A percentile compares a stretch with the other conserved stretches of the same genome.
phyloP scores from a whole-genome alignment of 1,140 invertebrate species.

The Microplitis mediator region DNA sequence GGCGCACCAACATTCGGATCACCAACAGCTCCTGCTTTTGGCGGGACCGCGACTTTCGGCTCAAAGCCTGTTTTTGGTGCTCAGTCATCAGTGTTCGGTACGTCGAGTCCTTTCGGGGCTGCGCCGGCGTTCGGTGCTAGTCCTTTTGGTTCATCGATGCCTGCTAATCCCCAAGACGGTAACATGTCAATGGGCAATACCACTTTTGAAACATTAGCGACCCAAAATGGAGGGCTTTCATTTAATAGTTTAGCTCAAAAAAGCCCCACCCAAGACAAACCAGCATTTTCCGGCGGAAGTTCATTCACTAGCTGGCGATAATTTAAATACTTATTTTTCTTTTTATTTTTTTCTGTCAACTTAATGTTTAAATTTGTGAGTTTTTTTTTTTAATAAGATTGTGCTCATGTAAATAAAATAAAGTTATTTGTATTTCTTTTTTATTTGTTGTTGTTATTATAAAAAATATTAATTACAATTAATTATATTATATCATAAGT shows the following conservation, averaged over 20 bases:
- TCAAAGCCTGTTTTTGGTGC: conserved; percentile 13
- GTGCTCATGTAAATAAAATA: not conserved
- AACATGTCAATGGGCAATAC: not conserved
- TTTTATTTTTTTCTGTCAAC: not conserved
- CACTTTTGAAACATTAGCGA: conserved; percentile 44
- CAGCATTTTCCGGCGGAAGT: conserved; percentile 51
- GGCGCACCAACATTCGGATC: conserved; percentile 4
- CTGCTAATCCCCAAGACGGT: not conserved
- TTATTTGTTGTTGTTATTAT: too few relatives aligned
- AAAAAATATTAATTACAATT: not conserved
- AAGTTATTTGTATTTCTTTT: not conserved
- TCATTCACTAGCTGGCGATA: conserved; percentile 58
- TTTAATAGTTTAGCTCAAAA: conserved; percentile 58
- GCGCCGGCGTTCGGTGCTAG: conserved; percentile 12
- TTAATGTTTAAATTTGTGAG: not conserved
- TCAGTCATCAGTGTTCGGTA: conserved; percentile 33
- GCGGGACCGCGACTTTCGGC: conserved; percentile 35
- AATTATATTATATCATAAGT: not conserved
- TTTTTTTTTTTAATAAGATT: not conserved
- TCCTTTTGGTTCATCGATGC: not conserved
- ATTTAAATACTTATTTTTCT: not conserved
- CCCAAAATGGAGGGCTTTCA: conserved; percentile 50
- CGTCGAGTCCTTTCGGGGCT: conserved; percentile 34
- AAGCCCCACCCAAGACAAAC: conserved; percentile 46
- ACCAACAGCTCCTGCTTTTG: conserved; percentile 34